Conservation (phyloP, 2,797 vertebrate species). For the Poeciliopsis paucimaculata region DNA sequence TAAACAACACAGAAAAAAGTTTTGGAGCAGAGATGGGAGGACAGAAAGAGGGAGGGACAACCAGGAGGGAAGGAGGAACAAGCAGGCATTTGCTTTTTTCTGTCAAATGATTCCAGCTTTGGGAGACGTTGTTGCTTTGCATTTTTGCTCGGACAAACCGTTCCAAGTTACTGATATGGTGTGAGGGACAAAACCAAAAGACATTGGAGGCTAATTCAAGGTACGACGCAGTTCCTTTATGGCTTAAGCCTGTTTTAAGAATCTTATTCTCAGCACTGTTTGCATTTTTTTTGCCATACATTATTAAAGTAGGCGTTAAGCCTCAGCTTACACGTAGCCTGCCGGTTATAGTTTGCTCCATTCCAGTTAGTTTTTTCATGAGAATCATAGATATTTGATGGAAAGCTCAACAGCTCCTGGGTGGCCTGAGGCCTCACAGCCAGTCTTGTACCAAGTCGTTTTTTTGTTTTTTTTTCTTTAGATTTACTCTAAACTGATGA, state of each 20-base stretch:
- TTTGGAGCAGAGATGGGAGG: slow-evolving; percentile 46
- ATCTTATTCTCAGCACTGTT: slow-evolving; percentile 9
- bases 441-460: slow-evolving; percentile 60
- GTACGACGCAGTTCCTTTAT: slow-evolving; percentile 52
- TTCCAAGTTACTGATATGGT: slow-evolving; percentile 71
- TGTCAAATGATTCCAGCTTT: slow-evolving; percentile 83
- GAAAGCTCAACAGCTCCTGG: slow-evolving; percentile 58
- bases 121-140: slow-evolving; percentile 81
- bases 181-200: not conserved
- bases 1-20: slow-evolving; percentile 84
- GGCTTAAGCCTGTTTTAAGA: slow-evolving; percentile 3
- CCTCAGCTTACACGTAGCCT: not conserved
- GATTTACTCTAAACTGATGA: slow-evolving; percentile 60
- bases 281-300: not conserved
- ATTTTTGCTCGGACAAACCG: slow-evolving; percentile 78
- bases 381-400: slow-evolving; percentile 46
- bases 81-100: slow-evolving; percentile 85
- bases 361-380: slow-evolving; percentile 8
- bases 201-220: slow-evolving; percentile 77
- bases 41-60: slow-evolving; percentile 59
- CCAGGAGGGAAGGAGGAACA: slow-evolving; percentile 60
- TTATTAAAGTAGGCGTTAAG: not conserved
- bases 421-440: slow-evolving; percentile 71
- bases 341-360: slow-evolving; percentile 15
- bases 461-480: slow-evolving; percentile 70